Percentiles rank a stretch among this genome's conserved stretches.
phyloP scores from a whole-genome alignment of 2,797 vertebrate species.

The Malurus leucopterus region DNA sequence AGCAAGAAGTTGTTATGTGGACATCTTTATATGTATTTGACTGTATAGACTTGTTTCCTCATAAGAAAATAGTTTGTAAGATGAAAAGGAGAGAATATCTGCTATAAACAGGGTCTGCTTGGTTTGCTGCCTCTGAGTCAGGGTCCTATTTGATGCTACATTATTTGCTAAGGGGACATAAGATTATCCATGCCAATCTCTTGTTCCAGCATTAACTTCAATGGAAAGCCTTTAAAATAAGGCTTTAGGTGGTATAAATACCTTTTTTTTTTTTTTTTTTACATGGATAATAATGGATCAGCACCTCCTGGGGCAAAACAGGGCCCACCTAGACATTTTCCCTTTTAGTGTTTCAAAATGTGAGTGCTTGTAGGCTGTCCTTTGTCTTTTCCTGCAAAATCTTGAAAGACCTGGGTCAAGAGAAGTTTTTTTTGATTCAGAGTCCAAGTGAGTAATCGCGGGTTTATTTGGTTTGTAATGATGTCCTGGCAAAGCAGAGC shows the following conservation, averaged over 20 bases:
- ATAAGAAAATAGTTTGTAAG: not conserved
- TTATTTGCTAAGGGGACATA: not conserved
- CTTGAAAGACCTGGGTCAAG: not conserved
- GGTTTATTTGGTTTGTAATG: not conserved
- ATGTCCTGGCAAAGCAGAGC: not conserved
- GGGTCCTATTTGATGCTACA: not conserved
- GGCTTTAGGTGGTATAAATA: not conserved
- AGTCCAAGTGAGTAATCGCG: not conserved
- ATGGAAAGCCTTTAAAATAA: not conserved
- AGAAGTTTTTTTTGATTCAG: not conserved
- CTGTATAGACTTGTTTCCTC: not conserved
- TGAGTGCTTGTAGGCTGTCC: not conserved
- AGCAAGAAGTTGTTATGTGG: not conserved
- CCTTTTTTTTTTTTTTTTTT: not conserved
- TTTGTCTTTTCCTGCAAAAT: not conserved
- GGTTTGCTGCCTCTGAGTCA: fast-evolving
- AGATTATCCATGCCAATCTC: not conserved
- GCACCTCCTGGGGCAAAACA: not conserved
- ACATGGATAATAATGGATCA: not conserved
- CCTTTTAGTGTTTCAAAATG: not conserved
- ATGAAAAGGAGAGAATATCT: not conserved
- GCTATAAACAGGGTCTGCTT: not conserved
- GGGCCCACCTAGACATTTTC: not conserved
- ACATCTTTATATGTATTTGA: not conserved
- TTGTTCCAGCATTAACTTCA: not conserved